Evolutionary conservation across 2,113 vertebrate species (phyloP).

Genomic region (Osmerus eperlanus): DNA sequence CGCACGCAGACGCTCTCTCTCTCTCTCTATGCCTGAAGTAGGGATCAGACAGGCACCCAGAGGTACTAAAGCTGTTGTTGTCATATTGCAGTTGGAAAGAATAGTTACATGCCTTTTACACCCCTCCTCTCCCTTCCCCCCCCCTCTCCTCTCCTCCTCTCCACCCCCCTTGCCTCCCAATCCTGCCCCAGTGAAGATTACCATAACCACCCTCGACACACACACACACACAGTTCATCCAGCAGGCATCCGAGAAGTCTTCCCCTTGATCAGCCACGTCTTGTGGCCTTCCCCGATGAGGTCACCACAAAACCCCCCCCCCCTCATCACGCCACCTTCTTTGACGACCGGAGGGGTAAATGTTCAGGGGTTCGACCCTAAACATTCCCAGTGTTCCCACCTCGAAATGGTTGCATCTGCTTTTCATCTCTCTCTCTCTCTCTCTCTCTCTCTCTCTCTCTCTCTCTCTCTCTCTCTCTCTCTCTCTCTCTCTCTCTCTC

Average conservation of each 20-base stretch:
- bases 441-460: no score
- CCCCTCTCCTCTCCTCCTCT: not conserved
- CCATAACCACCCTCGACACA: not conserved
- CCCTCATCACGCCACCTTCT: no score
- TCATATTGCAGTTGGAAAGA: not conserved
- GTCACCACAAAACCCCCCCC: not conserved
- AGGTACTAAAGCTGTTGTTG: not conserved
- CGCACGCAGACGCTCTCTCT: not conserved
- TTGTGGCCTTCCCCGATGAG: not conserved
- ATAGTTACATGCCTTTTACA: no score
- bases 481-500: no score
- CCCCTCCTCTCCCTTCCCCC: not conserved
- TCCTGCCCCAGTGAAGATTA: not conserved
- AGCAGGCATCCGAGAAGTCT: conserved; percentile 4
- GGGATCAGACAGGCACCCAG: not conserved
- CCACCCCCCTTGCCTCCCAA: not conserved
- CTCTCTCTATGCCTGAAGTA: not conserved
- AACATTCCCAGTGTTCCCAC: no score
- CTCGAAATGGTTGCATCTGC: no score
- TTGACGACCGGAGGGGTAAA: not conserved
- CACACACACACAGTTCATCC: conserved; percentile 10
- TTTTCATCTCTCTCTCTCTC: not conserved
- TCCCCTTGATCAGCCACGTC: conserved; percentile 13
- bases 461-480: no score
- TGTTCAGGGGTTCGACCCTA: no score